Evolutionary conservation across 2,888 invertebrate genomes (phyloP).

Genomic region (Diarsia rubi): DNA sequence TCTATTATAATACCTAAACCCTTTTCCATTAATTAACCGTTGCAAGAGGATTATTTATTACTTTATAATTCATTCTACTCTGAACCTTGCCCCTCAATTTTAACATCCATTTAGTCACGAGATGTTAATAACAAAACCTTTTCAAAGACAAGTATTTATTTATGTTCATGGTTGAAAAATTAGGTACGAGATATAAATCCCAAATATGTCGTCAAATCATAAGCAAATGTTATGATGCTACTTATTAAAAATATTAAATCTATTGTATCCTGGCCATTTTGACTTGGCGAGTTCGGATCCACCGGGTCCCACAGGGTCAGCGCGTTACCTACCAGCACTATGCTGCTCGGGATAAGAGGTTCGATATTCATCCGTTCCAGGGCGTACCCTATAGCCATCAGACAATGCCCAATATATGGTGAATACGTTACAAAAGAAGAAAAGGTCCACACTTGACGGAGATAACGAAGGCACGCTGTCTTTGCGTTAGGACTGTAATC

Average conservation of each 20-base stretch:
- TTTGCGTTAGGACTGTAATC: background rate
- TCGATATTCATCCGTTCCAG: slow-evolving; percentile 78
- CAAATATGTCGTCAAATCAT: slow-evolving; percentile 68
- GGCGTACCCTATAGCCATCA: slow-evolving; percentile 85
- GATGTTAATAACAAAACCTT: slow-evolving; percentile 30
- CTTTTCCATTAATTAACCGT: slow-evolving; percentile 76
- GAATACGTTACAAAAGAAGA: slow-evolving; percentile 71
- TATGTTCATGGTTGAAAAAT: slow-evolving; percentile 15
- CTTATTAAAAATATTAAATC: slow-evolving; percentile 79
- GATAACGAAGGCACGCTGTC: background rate
- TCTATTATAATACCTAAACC: slow-evolving; percentile 72
- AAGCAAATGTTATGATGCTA: slow-evolving; percentile 80
- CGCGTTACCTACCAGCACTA: slow-evolving; percentile 82
- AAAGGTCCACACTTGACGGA: background rate
- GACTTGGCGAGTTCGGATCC: background rate
- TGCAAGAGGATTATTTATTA: slow-evolving; percentile 74
- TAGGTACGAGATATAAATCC: background rate
- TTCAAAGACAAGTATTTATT: slow-evolving; percentile 35
- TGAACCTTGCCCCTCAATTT: slow-evolving; percentile 36
- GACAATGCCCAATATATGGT: slow-evolving; percentile 79
- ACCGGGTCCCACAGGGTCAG: slow-evolving; percentile 78
- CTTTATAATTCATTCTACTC: slow-evolving; percentile 67
- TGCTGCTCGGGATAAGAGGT: slow-evolving; percentile 82
- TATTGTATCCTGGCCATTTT: slow-evolving; percentile 71
- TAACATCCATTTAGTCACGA: slow-evolving; percentile 15